Base-by-base conservation (phyloP, 1,140 invertebrate species). In the Drosophila azteca region DNA sequence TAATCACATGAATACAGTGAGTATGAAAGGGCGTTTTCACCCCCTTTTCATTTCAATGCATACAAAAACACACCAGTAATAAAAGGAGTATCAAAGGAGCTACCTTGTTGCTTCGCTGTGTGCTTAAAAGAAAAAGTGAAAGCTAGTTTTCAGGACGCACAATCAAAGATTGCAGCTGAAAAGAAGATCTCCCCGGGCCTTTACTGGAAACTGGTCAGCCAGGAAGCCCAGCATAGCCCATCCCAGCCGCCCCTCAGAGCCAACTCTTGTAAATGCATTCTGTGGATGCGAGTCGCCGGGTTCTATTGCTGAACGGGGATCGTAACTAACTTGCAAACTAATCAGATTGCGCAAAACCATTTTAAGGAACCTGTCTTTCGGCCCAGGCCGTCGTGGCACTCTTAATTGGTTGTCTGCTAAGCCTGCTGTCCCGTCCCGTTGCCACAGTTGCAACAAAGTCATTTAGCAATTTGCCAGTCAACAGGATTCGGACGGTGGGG, bases 351-450 rank as follows among this genome's bases (percentile, higher is more conserved):
- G 72, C 72, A 68, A 62, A 73, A 17, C 51, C 52, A 76, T 73
- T 83, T 66, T 66, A 79, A 69, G 64, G 67, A 84, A 77, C 76
- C 71, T 52, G 60, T 67, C 46, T 44, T 9, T 45, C 24, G 53
- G 24, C 45, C 22, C 61, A 6, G 24, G 0, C 24, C 24, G 4
- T 4, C 24, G 24, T 4, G 48, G 48, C 48, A 71, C 46, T 77
- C 80, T 84, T 79, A 85, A 84, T 84, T 84, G 76, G 76, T 68
- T 84, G 59, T 84, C 62, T 67, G 74, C 53, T 59, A 51, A 43
- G 35, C 24, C 39, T 75, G 60, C 45, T 66, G 31, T 11, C 31
- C 22, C 26, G 31, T 45, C 41, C n/a, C 1, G 22, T 11, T 68
- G 64, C 46, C 50, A 24, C 53, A 58, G 41, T 79, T 71, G 78